Evolutionary conservation across 1,140 invertebrate species (phyloP).

Genomic region (Neoseiulus cucumeris): DNA sequence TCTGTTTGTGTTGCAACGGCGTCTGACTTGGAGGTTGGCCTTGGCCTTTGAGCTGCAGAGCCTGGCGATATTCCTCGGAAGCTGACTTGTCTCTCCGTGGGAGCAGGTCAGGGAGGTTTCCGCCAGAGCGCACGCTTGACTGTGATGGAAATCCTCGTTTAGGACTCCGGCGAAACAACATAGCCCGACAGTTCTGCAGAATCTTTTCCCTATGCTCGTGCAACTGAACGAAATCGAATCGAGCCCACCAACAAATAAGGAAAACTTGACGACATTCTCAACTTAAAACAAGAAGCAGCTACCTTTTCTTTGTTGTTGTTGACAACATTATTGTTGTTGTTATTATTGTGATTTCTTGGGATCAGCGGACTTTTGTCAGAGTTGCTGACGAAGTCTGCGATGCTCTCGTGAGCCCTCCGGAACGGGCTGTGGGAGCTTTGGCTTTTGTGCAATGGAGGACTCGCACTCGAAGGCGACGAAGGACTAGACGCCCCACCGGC

Average conservation of each 20-base stretch:
- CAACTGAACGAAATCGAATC: too few relatives aligned
- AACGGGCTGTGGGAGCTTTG: conserved; percentile 6
- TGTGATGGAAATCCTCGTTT: neutral
- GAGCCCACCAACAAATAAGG: too few relatives aligned
- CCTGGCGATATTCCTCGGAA: neutral
- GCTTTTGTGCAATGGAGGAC: neutral
- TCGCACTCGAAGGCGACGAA: neutral
- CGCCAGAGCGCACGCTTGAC: conserved; percentile 14
- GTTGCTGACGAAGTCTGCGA: neutral
- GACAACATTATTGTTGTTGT: neutral
- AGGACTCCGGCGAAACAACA: too few relatives aligned
- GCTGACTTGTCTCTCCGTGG: conserved; percentile 15
- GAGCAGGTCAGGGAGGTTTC: conserved; percentile 15
- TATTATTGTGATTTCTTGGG: conserved; percentile 13
- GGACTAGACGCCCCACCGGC: conserved; percentile 6
- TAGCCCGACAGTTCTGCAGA: too few relatives aligned
- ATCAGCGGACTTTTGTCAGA: conserved; percentile 6
- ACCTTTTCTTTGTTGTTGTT: too few relatives aligned
- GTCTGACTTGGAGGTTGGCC: neutral
- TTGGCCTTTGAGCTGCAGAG: conserved; percentile 1
- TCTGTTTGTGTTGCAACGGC: conserved; percentile 72
- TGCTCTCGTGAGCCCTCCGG: neutral
- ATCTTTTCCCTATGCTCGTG: too few relatives aligned
- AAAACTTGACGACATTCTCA: too few relatives aligned
- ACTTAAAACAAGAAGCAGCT: too few relatives aligned